Evolutionary conservation across 2,888 invertebrate species (phyloP), one percentile per base, ranked within the genome.

Genomic region (Rugalucina vietnamica): DNA sequence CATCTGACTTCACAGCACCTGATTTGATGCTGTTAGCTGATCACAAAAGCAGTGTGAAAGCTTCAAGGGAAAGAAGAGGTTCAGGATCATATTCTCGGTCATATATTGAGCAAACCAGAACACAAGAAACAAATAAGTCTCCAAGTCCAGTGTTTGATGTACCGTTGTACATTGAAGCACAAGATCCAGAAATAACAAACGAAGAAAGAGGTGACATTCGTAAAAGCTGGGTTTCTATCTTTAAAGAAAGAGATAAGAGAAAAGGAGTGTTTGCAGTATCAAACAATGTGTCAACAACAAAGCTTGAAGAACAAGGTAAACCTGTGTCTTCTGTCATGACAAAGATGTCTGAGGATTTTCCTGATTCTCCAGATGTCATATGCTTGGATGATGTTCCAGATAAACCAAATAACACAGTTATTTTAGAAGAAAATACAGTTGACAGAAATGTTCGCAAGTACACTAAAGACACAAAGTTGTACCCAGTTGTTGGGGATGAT

Each of bases 101-200:
- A n/a, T n/a, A n/a, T n/a, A n/a, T n/a, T n/a, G n/a, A n/a, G n/a
- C n/a, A n/a, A n/a, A n/a, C n/a, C n/a, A n/a, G n/a, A n/a, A n/a
- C n/a, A n/a, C n/a, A 34, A 34, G 34, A 32, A 65, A 34, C 27
- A 34, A 65, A 29, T 5, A 32, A 24, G 18, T 32, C 24, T 21
- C 65, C 34, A 34, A 65, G 34, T 65, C 65, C 65, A 34, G 34
- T 65, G 21, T 65, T 65, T 65, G 34, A 65, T 65, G 65, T 65
- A 1, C 65, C 65, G 3, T 65, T 65, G 21, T 65, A 65, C 24
- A 65, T 65, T 12, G 65, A 65, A 34, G 65, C 65, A 65, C 65
- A 65, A 34, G 65, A 32, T 18, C 65, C 65, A 18, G 65, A 65
- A 34, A 65, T 65, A 12, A 34, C 65, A 34, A 65, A 65, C 18